Evolutionary conservation across 2,113 vertebrate genomes (phyloP).

Genomic region (Meleagris gallopavo): DNA sequence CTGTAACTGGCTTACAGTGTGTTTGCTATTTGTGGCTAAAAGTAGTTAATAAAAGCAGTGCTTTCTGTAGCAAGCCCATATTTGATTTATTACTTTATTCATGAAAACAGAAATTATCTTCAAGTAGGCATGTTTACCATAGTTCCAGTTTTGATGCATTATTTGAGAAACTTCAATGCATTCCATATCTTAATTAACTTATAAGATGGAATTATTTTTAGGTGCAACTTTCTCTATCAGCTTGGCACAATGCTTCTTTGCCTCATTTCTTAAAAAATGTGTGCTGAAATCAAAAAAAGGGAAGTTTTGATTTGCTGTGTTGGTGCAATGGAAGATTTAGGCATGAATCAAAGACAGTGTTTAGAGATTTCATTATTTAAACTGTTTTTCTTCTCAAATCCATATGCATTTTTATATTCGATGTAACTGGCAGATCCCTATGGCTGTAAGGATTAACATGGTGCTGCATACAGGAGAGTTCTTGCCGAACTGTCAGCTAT

Average conservation of each 20-base stretch:
- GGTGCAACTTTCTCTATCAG: neutral
- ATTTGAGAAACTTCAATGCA: neutral
- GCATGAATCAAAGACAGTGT: neutral
- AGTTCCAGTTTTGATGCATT: neutral
- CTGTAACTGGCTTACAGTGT: neutral
- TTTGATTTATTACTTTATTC: neutral
- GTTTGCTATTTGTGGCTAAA: neutral
- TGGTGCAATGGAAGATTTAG: neutral
- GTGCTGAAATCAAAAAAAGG: accelerated
- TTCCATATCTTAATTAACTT: neutral
- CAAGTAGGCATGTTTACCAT: neutral
- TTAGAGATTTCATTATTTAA: neutral
- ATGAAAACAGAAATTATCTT: neutral
- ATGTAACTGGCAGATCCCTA: neutral
- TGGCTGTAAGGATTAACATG: neutral
- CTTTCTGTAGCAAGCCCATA: neutral
- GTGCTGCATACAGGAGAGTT: neutral
- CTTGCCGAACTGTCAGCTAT: neutral
- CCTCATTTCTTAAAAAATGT: neutral
- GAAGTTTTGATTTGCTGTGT: neutral
- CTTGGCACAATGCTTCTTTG: neutral
- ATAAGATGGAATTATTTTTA: neutral
- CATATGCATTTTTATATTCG: neutral
- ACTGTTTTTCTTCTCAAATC: neutral
- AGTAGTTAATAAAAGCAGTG: neutral